These are phyloP conservation scores for Mastomys coucha DNA, from an alignment of 2,113 vertebrate genomes.

Conservation along the genomic window DNA sequence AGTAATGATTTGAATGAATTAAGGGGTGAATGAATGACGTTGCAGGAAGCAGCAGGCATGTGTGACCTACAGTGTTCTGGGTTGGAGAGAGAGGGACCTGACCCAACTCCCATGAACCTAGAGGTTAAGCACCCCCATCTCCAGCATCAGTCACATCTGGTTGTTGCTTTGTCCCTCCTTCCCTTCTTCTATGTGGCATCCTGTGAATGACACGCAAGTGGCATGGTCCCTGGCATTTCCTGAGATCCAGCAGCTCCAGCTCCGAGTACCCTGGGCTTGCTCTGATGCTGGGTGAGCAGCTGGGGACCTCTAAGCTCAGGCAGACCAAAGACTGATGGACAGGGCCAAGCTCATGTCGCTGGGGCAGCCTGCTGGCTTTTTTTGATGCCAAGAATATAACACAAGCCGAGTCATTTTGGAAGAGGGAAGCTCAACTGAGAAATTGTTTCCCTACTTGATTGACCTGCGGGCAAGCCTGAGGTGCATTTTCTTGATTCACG, in stretches of 20 bases:
- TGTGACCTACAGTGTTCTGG: background rate
- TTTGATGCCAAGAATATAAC: background rate
- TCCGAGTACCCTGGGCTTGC: rapidly evolving
- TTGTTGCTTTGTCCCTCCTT: too few species aligned
- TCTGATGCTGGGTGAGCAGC: background rate
- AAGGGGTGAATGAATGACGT: background rate
- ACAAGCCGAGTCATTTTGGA: background rate
- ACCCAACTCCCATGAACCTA: background rate
- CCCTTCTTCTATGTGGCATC: background rate
- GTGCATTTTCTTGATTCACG: background rate
- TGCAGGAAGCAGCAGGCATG: background rate
- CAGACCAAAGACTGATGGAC: background rate
- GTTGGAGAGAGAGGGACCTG: background rate
- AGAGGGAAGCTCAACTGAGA: background rate
- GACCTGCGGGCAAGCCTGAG: background rate
- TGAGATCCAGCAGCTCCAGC: background rate
- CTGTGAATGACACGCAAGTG: rapidly evolving
- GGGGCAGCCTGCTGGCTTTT: background rate
- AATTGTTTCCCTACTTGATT: background rate
- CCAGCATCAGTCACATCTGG: rapidly evolving
- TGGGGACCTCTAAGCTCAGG: background rate
- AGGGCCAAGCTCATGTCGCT: background rate
- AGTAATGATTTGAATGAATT: background rate
- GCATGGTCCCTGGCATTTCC: background rate
- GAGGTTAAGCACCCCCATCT: rapidly evolving